Evolutionary conservation across 2,888 invertebrate species (phyloP).

Genomic region (Auanema freiburgensis): DNA sequence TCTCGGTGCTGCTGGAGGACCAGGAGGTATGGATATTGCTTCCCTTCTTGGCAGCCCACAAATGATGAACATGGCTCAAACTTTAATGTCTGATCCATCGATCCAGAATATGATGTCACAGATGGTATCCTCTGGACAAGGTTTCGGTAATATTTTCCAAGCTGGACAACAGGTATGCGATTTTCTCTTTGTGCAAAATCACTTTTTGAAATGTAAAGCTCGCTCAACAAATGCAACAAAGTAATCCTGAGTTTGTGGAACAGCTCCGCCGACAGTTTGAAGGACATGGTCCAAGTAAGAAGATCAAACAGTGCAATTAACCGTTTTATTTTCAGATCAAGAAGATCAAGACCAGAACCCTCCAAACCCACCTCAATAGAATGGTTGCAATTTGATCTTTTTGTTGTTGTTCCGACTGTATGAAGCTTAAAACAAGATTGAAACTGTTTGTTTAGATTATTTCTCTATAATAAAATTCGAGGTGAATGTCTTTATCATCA

Average conservation of each 20-base stretch:
- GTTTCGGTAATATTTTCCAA: slow-evolving; percentile 68
- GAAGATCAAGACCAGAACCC: slow-evolving; percentile 8
- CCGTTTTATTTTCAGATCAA: slow-evolving; percentile 7
- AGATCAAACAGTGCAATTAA: background rate
- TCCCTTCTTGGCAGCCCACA: slow-evolving; percentile 78
- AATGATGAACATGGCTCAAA: slow-evolving; percentile 71
- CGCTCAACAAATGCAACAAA: slow-evolving; percentile 52
- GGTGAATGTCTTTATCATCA: too few species aligned
- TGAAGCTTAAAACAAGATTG: too few species aligned
- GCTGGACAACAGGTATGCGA: slow-evolving; percentile 76
- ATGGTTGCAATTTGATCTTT: background rate
- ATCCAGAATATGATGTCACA: slow-evolving; percentile 68
- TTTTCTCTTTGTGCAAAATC: slow-evolving; percentile 14
- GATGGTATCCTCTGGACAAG: slow-evolving; percentile 44
- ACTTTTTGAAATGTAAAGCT: slow-evolving; percentile 32
- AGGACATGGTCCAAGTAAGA: slow-evolving; percentile 20
- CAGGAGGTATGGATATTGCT: slow-evolving; percentile 41
- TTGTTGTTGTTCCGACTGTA: slow-evolving; percentile 1
- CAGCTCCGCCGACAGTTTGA: slow-evolving; percentile 73
- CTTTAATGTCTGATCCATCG: slow-evolving; percentile 73
- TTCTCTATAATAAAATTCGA: too few species aligned
- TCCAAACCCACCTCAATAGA: slow-evolving; percentile 13
- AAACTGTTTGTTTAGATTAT: too few species aligned
- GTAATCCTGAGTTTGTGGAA: slow-evolving; percentile 81
- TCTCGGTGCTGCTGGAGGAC: slow-evolving; percentile 34